phyloP scores from a whole-genome alignment of 2,113 vertebrate species.

The Origma solitaria region DNA sequence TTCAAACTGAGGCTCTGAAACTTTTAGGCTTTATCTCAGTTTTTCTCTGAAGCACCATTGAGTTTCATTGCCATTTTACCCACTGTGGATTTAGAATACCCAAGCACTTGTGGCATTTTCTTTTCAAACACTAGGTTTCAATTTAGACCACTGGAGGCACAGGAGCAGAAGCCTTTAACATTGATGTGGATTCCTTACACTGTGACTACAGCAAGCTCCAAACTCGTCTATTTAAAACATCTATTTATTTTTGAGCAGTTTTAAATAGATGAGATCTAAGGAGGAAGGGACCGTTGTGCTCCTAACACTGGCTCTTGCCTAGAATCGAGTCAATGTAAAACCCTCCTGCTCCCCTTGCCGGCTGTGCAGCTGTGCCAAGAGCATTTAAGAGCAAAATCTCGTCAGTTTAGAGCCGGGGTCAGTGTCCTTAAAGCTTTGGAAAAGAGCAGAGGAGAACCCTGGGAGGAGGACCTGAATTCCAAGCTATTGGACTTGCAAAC shows the following conservation, averaged over 20 bases:
- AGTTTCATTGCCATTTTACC: neutral
- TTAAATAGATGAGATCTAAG: slow-evolving; percentile 49
- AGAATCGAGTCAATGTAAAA: slow-evolving; percentile 1
- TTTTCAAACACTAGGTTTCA: neutral
- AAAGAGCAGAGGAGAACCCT: neutral
- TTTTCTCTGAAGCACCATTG: neutral
- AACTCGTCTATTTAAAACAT: slow-evolving; percentile 54
- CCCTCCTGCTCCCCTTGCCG: neutral
- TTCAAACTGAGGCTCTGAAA: neutral
- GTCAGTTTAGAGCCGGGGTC: slow-evolving; percentile 1
- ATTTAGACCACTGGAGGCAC: neutral
- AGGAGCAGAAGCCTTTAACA: neutral
- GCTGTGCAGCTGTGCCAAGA: neutral
- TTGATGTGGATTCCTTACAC: neutral
- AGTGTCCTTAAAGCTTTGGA: slow-evolving; percentile 32
- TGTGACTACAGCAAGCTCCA: neutral
- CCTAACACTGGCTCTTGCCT: neutral
- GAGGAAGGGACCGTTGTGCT: neutral
- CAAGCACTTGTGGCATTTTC: neutral
- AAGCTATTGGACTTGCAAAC: neutral
- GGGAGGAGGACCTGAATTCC: slow-evolving; percentile 2
- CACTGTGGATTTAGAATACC: neutral
- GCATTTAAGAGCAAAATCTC: neutral
- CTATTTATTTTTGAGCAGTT: slow-evolving; percentile 55
- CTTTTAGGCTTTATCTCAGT: neutral